Base-by-base conservation (phyloP, 2,888 invertebrate genomes). In the Athripsodes cinereus region DNA sequence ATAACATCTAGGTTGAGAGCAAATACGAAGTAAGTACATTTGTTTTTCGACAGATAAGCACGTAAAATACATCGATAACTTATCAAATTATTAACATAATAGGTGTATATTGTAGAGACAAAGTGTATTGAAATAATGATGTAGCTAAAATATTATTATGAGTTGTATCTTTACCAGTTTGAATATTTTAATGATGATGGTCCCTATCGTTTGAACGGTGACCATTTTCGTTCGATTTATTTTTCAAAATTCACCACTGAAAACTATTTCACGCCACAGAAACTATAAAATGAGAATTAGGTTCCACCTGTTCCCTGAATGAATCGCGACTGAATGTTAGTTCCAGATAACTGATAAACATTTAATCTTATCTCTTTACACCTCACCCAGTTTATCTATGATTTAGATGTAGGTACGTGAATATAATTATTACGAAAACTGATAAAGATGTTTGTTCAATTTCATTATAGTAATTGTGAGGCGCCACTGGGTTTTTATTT, bases 171-270 rank as follows among this genome's bases (percentile, higher is more conserved):
- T 86, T 78, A 92, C 92, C 82, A 92, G 74, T 80, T 92, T 92
- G 58, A 91, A 77, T 59, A 86, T 75, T 80, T 92, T 92, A 68
- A 92, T 82, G 72, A 89, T 85, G 61, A 92, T 85, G 58, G 89
- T 85, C 64, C 86, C 91, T 66, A 92, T 87, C 49, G 88, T 90
- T 71, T 88, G 87, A 60, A 90, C 81, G 64, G 88, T 87, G 71
- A 88, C 88, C 90, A 90, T 90, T 76, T 77, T 86, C 66, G 56
- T 62, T 55, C 52, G 55, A 19, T 54, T 35, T 10, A 26, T 44
- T 8, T 44, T 52, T 20, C 52, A 40, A 40, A 26, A 31, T 13
- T 52, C 44, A 21, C 21, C 35, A 51, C 22, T 46, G 16, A 19
- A 47, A 21, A 5, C 11, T 11, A 19, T 13, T 19, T 47, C 47